A percentile compares a stretch with the other conserved stretches of the same genome.
Evolutionary conservation across 2,797 vertebrate species (phyloP).

Genomic region (Neopelma chrysocephalum): DNA sequence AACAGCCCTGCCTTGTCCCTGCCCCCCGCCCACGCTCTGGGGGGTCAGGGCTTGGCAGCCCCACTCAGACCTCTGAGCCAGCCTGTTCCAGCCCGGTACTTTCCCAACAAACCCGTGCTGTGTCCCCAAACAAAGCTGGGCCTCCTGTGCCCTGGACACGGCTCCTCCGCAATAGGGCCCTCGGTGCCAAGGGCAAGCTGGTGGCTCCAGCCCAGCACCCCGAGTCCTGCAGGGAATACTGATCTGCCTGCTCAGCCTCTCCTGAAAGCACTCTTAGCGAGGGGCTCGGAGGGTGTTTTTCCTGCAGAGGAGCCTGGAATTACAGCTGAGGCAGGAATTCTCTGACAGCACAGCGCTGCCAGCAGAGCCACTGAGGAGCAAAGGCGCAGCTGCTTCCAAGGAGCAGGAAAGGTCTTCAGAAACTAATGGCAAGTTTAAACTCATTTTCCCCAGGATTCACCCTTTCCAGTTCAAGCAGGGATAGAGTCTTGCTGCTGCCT

Average conservation of each 20-base stretch:
- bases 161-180: not conserved
- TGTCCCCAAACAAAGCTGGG: slow-evolving; percentile 38
- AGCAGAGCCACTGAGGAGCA: not conserved
- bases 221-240: not conserved
- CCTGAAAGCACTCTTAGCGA: not conserved
- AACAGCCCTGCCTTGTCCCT: not conserved
- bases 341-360: not conserved
- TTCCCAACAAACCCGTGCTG: slow-evolving; percentile 50
- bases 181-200: not conserved
- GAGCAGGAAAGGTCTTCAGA: not conserved
- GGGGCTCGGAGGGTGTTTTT: not conserved
- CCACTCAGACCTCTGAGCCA: not conserved
- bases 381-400: not conserved
- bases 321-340: not conserved
- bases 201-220: slow-evolving; percentile 1
- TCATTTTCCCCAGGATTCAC: not conserved
- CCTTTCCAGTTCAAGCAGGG: not conserved
- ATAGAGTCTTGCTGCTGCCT: not conserved
- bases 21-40: not conserved
- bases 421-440: not conserved
- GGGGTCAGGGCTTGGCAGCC: not conserved
- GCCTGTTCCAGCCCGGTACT: not conserved
- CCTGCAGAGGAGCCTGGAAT: not conserved
- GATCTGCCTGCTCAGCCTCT: not conserved
- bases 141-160: not conserved